Base-by-base conservation (phyloP, 2,113 vertebrate genomes). In the Istiophorus platypterus region DNA sequence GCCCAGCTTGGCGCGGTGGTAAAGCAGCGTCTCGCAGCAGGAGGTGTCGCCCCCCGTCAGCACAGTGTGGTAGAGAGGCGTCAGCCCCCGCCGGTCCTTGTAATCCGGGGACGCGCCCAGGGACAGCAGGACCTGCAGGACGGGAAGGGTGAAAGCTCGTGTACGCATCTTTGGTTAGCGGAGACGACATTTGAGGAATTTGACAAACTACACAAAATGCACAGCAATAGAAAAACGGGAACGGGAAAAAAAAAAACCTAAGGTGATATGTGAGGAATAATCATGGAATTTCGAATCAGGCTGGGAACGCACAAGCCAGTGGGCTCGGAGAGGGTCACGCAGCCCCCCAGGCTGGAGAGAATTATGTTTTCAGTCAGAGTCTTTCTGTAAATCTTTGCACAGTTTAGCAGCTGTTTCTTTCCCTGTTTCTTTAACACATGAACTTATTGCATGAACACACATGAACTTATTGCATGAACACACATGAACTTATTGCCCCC, bases 11-110 rank as follows among this genome's bases (percentile, higher is more conserved):
- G 96, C 96, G 37, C 94, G 94, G 92, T 97, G 96, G 91, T 95
- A 97, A 2, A 98, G 95, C 61, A 98, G 94, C 34, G 97, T 96
- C 91, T 98, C 97, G 6, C 97, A 98, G 94, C 97, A 98, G 84
- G 96, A 97, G 71, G 97, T 97, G 88, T 98, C 97, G 0, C 97
- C 97, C 70, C 97, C 97, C 41, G 96, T 97, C 95, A 98, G 96
- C 69, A 97, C 97, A 58, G 97, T 97, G 92, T 98, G 97, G 93
- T 98, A 98, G 18, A 98, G 95, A 1, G 97, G 97, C 7, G 97
- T 98, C 91, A 98, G 94, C 29, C 97, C 97, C 17, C 97, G 95
- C 8, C 97, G 96, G 91, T 98, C 97, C 88, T 98, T 98, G 77
- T 98, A 98, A 93, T 98, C 97, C 27, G 97, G 95, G 72, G 97